These are phyloP conservation scores for Bilobella aurantiaca DNA, from an alignment of 1,140 invertebrate genomes.

Conservation along the genomic window DNA sequence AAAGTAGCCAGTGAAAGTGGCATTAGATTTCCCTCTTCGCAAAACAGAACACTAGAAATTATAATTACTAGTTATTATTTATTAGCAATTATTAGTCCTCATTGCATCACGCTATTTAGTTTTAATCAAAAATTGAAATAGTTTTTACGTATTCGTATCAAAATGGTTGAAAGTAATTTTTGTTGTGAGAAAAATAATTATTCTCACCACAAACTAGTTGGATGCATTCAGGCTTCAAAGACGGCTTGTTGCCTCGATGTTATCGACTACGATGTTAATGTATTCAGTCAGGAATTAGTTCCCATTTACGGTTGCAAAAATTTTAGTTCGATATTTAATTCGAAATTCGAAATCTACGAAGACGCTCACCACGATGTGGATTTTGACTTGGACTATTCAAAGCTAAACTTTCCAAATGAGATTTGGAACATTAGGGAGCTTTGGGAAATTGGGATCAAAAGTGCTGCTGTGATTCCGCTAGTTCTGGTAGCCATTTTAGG, in stretches of 20 bases:
- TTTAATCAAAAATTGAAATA: no score
- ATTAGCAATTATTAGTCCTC: no score
- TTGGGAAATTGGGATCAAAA: constrained; percentile 53
- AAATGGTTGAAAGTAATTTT: no score
- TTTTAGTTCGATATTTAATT: background rate
- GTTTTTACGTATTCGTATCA: no score
- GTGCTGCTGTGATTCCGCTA: constrained; percentile 48
- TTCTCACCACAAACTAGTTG: no score
- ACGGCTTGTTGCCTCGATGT: background rate
- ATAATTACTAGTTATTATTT: no score
- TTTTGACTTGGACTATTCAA: background rate
- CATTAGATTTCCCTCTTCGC: no score
- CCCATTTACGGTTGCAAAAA: background rate
- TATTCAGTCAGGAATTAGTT: background rate
- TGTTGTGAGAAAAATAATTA: no score
- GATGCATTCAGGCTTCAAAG: background rate
- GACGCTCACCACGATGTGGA: background rate
- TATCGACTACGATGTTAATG: background rate
- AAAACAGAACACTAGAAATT: no score
- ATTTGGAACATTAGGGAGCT: constrained; percentile 51
- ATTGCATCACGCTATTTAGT: no score
- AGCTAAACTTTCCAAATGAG: constrained; percentile 44
- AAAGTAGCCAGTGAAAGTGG: no score
- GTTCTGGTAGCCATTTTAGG: constrained; percentile 57
- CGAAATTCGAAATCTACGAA: background rate